These are phyloP conservation scores for Paramormyrops kingsleyae DNA, from an alignment of 2,113 vertebrate genomes.

Conservation along the genomic window DNA sequence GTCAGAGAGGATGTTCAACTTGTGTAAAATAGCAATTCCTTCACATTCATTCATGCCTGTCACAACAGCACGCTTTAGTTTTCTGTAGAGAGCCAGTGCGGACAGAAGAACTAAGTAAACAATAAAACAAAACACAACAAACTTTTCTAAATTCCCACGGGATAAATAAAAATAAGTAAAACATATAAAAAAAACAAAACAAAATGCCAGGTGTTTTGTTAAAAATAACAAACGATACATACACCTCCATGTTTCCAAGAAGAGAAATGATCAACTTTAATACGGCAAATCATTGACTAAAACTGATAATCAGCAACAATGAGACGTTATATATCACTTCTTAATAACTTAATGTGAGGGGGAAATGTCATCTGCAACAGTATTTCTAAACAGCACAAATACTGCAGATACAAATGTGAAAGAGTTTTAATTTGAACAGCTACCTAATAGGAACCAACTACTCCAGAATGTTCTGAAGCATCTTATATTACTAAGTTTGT, in stretches of 20 bases:
- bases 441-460: conserved; percentile 20
- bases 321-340: conserved; percentile 3
- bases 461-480: conserved; percentile 14
- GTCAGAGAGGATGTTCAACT: conserved; percentile 33
- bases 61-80: background rate
- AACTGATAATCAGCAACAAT: conserved; percentile 28
- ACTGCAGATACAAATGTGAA: conserved; percentile 21
- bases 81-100: conserved; percentile 39
- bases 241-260: conserved; percentile 24
- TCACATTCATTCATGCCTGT: background rate
- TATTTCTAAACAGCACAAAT: conserved; percentile 20
- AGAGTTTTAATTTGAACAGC: conserved; percentile 22
- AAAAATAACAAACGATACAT: conserved; percentile 11
- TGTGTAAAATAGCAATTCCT: conserved; percentile 28
- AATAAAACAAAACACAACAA: conserved; percentile 32
- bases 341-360: conserved; percentile 16
- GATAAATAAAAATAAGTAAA: conserved; percentile 23
- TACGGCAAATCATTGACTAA: conserved; percentile 24
- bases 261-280: conserved; percentile 32
- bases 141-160: conserved; percentile 33
- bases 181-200: conserved; percentile 15
- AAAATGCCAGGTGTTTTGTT: conserved; percentile 14
- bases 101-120: conserved; percentile 54
- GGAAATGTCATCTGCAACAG: conserved; percentile 12
- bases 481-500: conserved; percentile 13